Evolutionary conservation across 2,797 vertebrate genomes (phyloP).

Genomic region (Macropus fuliginosus): DNA sequence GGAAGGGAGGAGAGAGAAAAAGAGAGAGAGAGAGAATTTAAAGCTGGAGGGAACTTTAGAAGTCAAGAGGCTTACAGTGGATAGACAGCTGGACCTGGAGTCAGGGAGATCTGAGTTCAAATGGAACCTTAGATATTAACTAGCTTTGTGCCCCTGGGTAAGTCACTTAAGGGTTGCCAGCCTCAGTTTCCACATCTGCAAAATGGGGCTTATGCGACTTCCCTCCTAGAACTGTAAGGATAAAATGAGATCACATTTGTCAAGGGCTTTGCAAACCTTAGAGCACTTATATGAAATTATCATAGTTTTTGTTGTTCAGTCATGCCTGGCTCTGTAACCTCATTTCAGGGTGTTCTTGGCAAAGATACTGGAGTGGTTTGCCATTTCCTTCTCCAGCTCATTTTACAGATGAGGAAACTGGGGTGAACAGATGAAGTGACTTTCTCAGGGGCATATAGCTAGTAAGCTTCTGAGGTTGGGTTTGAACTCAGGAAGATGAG

Average conservation of each 20-base stretch:
- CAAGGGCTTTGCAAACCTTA: neutral
- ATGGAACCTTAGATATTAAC: neutral
- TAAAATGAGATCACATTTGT: neutral
- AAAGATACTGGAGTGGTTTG: neutral
- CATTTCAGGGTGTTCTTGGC: neutral
- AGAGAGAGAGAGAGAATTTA: neutral
- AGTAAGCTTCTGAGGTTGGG: neutral
- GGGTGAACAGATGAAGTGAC: neutral
- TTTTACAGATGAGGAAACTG: neutral
- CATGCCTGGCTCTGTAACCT: neutral
- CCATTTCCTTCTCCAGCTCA: neutral
- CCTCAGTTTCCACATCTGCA: neutral
- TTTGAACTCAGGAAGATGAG: neutral
- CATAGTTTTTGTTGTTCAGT: neutral
- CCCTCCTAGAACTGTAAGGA: neutral
- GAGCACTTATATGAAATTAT: neutral
- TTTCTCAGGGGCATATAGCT: neutral
- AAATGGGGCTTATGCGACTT: neutral
- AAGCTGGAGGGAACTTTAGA: neutral
- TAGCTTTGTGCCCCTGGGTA: neutral
- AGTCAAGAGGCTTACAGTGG: neutral
- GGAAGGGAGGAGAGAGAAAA: neutral
- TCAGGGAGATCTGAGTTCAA: neutral
- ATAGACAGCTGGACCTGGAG: neutral
- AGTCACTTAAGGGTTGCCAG: neutral